Conservation (phyloP, 2,797 vertebrate species). For the Staurois parvus region DNA sequence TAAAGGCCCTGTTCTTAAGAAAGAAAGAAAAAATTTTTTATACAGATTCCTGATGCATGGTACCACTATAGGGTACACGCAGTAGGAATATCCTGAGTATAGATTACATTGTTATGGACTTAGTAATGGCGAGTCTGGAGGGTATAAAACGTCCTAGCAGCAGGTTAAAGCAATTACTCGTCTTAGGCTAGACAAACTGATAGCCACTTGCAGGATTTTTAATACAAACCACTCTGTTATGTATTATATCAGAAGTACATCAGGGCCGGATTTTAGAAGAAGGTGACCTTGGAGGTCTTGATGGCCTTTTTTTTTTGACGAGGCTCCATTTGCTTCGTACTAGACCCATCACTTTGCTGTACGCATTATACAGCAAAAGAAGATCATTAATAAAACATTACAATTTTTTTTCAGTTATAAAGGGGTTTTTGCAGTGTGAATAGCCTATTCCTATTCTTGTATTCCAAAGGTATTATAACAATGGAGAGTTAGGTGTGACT, state of each 20-base stretch:
- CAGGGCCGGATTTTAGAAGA: background rate
- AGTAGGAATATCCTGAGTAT: conserved; percentile 59
- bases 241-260: conserved; percentile 8
- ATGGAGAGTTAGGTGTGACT: too few relatives aligned
- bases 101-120: conserved; percentile 58
- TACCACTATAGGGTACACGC: conserved; percentile 35
- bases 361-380: too few relatives aligned
- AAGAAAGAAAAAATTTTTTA: conserved; percentile 32
- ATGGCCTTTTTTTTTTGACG: background rate
- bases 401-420: too few relatives aligned
- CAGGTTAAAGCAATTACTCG: conserved; percentile 57
- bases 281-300: background rate
- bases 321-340: too few relatives aligned
- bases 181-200: conserved; percentile 34
- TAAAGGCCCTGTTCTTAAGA: conserved; percentile 37
- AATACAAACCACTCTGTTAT: conserved; percentile 18
- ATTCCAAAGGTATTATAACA: too few relatives aligned
- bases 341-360: too few relatives aligned
- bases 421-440: too few relatives aligned
- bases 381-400: too few relatives aligned
- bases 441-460: too few relatives aligned
- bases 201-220: conserved; percentile 17
- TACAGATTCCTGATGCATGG: conserved; percentile 46
- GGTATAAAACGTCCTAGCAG: conserved; percentile 58
- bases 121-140: conserved; percentile 55